Evolutionary conservation across 2,797 vertebrate genomes (phyloP).

Genomic region (Artibeus jamaicensis): DNA sequence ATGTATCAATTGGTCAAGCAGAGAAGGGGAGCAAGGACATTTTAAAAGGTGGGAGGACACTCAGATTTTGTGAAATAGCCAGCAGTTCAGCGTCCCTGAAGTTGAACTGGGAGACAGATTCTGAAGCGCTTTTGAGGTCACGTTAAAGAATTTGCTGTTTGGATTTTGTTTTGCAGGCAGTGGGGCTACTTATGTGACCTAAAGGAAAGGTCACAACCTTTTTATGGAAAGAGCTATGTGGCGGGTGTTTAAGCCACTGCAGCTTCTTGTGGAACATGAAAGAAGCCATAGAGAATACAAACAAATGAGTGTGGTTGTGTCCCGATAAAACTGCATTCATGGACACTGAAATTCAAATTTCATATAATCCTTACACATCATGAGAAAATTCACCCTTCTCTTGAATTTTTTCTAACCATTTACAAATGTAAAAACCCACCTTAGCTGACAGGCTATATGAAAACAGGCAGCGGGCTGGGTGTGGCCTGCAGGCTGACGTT

Average conservation of each 20-base stretch:
- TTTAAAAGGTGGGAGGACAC: background rate
- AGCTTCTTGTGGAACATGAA: background rate
- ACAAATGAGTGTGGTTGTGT: background rate
- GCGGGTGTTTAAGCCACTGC: background rate
- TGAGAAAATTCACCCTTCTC: background rate
- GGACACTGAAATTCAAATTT: background rate
- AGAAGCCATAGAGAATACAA: background rate
- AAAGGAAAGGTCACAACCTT: background rate
- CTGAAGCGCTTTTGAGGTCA: background rate
- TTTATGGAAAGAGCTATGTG: background rate
- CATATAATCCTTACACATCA: background rate
- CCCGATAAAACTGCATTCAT: background rate
- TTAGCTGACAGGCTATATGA: background rate
- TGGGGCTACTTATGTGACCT: background rate
- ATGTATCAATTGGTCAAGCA: background rate
- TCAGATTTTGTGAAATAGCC: background rate
- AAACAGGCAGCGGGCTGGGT: background rate
- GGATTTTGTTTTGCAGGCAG: background rate
- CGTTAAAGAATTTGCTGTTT: background rate
- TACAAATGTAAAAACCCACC: background rate
- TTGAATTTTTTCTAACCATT: background rate
- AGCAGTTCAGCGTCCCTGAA: background rate
- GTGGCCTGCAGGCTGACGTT: background rate
- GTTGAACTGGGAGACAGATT: background rate
- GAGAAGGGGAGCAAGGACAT: background rate